Base-by-base conservation (phyloP, 2,888 invertebrate species). In the Lypha dubia region DNA sequence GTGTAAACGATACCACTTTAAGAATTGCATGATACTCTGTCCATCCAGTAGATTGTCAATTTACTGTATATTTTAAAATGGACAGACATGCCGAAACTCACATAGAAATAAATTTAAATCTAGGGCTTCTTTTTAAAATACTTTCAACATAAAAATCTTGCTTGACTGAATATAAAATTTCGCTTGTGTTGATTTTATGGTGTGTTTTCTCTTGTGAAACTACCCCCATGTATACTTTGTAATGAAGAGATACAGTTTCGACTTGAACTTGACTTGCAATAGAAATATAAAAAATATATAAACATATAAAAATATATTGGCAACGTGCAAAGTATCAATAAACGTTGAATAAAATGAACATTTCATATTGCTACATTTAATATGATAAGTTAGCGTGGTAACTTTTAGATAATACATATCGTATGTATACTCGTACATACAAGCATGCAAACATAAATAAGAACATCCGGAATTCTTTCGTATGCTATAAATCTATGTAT, bases 181-280 rank as follows among this genome's bases (percentile, higher is more conserved):
- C 17, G 7, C 8, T 7, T n/a, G 17, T 46, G 17, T 46, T 17
- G 15, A 17, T 46, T 17, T 46, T 17, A 6, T 46, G 8, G 24
- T 8, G n/a, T 24, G 41, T n/a, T 3, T 13, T n/a, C n/a, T n/a
- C n/a, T 44, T 63, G 44, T 15, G 41, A 44, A 63, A 63, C 44
- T 24, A 24, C n/a, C 62, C 62, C 6, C 24, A 41, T 7, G 24
- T 8, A 3, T 6, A n/a, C 11, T 24, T 32, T 17, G 11, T 20
- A 20, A 32, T 32, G 20, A 22, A 49, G 13, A 65, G 28, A 32
- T 46, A 65, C 32, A 32, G 6, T 11, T 49, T 65, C 9, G 28
- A 46, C n/a, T 7, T 46, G 32, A 65, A 65, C 17, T 46, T 60
- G 46, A 65, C 11, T 63, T 24, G 22, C 1, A 62, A 44, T 17